Evolutionary conservation across 2,797 vertebrate species (phyloP).

Genomic region (Picus viridis): DNA sequence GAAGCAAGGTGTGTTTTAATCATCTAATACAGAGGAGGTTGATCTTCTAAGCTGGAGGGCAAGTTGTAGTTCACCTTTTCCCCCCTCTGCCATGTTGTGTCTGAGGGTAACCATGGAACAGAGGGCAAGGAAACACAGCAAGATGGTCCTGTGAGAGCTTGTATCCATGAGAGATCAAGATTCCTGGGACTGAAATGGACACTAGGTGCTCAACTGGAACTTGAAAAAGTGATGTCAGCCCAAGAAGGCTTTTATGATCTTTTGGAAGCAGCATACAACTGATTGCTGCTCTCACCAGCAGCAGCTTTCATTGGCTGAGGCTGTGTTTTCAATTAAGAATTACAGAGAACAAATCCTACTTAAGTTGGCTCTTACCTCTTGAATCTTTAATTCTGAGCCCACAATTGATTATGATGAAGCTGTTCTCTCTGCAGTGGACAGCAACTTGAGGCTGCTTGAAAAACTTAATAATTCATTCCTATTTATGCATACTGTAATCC

Average conservation of each 20-base stretch:
- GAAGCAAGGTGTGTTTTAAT: background rate
- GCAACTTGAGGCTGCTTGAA: constrained; percentile 60
- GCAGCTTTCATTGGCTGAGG: constrained; percentile 14
- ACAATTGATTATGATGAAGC: constrained; percentile 59
- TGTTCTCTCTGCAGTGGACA: constrained; percentile 28
- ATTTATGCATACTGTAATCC: constrained; percentile 57
- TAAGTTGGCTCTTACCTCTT: constrained; percentile 61
- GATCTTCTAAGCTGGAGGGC: background rate
- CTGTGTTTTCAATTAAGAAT: constrained; percentile 14
- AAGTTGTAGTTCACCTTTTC: background rate
- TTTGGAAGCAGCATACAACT: background rate
- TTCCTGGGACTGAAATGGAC: background rate
- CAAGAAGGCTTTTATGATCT: background rate
- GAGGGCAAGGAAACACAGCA: background rate
- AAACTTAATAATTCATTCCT: constrained; percentile 67
- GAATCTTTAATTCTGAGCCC: constrained; percentile 55
- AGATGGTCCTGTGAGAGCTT: background rate
- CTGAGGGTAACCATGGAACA: background rate
- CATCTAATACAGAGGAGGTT: background rate
- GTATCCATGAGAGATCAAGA: background rate
- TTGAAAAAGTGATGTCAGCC: constrained; percentile 5
- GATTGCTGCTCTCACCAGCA: constrained; percentile 42
- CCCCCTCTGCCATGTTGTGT: fast-evolving
- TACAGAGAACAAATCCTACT: constrained; percentile 29
- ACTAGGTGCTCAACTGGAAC: constrained; percentile 1